Evolutionary conservation across 2,888 invertebrate genomes (phyloP).

Genomic region (Desoria tigrina): DNA sequence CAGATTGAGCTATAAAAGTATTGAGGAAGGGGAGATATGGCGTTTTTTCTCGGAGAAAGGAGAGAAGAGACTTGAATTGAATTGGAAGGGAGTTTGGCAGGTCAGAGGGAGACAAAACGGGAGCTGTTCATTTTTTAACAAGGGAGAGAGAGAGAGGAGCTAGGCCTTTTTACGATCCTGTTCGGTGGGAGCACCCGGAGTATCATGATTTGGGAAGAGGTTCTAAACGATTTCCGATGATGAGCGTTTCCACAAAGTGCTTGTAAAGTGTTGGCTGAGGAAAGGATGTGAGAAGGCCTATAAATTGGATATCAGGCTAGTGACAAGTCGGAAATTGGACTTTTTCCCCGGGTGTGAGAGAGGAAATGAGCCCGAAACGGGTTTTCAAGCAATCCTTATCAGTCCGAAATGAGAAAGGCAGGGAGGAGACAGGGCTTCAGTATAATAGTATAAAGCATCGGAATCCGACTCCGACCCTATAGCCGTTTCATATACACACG

Average conservation of each 20-base stretch:
- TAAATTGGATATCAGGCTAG: conserved; percentile 54
- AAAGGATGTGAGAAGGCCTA: conserved; percentile 40
- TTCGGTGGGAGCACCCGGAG: conserved; percentile 20
- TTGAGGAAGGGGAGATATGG: conserved; percentile 2
- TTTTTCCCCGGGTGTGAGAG: conserved; percentile 53
- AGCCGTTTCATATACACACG: too few species aligned
- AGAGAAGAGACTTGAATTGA: conserved; percentile 18
- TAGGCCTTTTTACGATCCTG: not conserved
- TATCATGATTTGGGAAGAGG: conserved; percentile 52
- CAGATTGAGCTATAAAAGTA: conserved; percentile 31
- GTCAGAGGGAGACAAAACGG: conserved; percentile 21
- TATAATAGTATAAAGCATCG: not conserved
- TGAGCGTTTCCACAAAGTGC: conserved; percentile 54
- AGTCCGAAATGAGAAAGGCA: conserved; percentile 31
- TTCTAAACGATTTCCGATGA: conserved; percentile 54
- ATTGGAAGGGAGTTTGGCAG: conserved; percentile 22
- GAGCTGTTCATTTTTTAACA: conserved; percentile 21
- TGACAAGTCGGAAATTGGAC: conserved; percentile 55
- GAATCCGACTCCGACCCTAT: not conserved
- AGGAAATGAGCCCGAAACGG: conserved; percentile 54
- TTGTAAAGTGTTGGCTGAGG: conserved; percentile 50
- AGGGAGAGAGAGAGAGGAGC: conserved; percentile 9
- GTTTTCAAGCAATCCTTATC: conserved; percentile 54
- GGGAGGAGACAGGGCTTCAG: conserved; percentile 8
- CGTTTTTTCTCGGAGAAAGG: not conserved